phyloP scores from a whole-genome alignment of 2,113 vertebrate genomes.

The Galeopterus variegatus region DNA sequence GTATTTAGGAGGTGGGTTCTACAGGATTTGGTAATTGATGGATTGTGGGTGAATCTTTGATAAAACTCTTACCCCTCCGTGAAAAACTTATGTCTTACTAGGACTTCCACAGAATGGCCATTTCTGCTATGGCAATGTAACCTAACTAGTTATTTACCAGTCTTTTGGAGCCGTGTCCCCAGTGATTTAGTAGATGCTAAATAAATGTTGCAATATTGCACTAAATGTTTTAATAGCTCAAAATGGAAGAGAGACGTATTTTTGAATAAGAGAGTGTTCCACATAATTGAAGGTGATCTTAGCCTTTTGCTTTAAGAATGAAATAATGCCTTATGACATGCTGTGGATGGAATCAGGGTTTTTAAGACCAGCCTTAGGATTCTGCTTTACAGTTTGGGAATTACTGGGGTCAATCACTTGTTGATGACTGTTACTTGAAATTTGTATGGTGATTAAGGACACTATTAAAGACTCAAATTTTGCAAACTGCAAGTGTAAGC shows the following conservation, averaged over 20 bases:
- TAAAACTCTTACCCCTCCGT: background rate
- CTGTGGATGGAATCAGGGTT: background rate
- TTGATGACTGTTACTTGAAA: conserved; percentile 65
- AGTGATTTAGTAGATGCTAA: background rate
- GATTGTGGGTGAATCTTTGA: background rate
- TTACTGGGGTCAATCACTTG: background rate
- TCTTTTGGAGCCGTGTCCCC: background rate
- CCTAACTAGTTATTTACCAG: background rate
- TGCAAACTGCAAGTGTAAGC: conserved; percentile 72
- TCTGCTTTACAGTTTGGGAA: background rate
- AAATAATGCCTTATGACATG: background rate
- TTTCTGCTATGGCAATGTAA: background rate
- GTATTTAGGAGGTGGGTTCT: background rate
- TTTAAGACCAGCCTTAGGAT: background rate
- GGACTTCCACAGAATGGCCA: background rate
- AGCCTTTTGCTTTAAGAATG: background rate
- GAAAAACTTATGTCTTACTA: background rate
- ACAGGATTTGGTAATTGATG: background rate
- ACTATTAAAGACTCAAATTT: conserved; percentile 76
- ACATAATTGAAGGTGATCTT: background rate
- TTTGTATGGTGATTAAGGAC: conserved; percentile 78
- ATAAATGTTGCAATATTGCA: background rate
- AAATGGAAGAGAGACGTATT: background rate
- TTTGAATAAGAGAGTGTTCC: conserved; percentile 40
- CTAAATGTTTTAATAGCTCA: background rate